Evolutionary conservation across 2,888 invertebrate species (phyloP), one percentile per base, ranked within the genome.

Genomic region (Esperia sulphurella): DNA sequence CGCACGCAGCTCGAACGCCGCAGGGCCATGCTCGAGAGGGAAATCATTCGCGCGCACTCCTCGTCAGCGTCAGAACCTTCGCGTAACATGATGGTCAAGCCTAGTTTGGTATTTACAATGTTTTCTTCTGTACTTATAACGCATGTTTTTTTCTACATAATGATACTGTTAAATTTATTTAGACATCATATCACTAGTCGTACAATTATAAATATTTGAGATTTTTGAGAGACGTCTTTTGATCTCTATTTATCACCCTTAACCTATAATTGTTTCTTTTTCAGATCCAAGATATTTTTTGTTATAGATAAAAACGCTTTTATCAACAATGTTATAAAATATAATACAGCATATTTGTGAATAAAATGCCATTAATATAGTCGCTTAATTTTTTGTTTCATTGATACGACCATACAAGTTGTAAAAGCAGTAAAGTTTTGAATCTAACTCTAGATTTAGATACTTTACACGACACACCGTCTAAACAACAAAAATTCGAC

Each of bases 1-100:
- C 79, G 89, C 49, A 88, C 83, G 8, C 81, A 83, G 61, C 73
- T 86, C 0, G 85, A 90, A 56, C 66, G 75, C 1, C 79, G 81
- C 8, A 78, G 80, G 46, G 75, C 83, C 12, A 46, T 74, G 31
- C 68, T 84, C 12, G 85, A 86, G 62, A 68, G 86, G 35, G 77
- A 83, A 56, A 58, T 85, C 21, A 51, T 82, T 35, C 68, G 79
- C 14, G 47, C 67, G 4, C 71, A 68, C 0, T 65, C 73, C 37
- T 49, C 62, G 21, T 50, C 59, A 1, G 35, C 63, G 1, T 53
- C 67, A 1, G 57, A 64, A 4, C 53, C 41, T 33, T 37, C 43
- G 41, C 35, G 43, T 37, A 55, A 39, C n/a, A 42, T 54, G 29
- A 52, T 62, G 14, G 60, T 57, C 48, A 69, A 63, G 46, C 63